Percentiles rank a stretch among this genome's conserved stretches.
phyloP scores from a whole-genome alignment of 2,888 invertebrate species.

The Catonia carolina region DNA sequence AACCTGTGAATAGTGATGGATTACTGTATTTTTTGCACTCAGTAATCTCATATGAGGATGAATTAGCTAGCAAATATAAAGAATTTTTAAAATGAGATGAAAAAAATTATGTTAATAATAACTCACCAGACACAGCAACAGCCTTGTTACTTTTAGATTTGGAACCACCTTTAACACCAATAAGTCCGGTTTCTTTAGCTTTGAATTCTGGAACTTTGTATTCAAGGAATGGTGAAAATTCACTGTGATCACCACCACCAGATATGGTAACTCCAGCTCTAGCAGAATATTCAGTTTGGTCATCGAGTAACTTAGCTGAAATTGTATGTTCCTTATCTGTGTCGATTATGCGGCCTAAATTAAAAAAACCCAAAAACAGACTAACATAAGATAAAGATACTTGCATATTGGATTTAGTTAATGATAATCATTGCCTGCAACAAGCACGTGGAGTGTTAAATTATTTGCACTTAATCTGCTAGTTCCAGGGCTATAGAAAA shows the following conservation, averaged over 20 bases:
- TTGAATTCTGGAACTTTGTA: constrained; percentile 54
- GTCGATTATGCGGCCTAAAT: constrained; percentile 46
- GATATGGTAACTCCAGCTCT: constrained; percentile 58
- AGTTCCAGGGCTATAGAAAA: no score
- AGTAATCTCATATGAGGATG: no score
- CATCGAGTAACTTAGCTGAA: constrained; percentile 51
- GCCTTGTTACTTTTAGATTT: constrained; percentile 37
- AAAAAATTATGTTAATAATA: no score
- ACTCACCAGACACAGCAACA: constrained; percentile 49
- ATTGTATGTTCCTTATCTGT: constrained; percentile 55
- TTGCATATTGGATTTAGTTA: neutral
- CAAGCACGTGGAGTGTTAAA: no score
- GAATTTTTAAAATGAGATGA: no score
- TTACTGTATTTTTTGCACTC: no score
- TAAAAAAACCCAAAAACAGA: constrained; percentile 6
- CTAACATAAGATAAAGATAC: neutral
- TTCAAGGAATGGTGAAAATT: constrained; percentile 63
- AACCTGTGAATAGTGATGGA: no score
- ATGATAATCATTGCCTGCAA: no score
- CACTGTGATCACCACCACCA: constrained; percentile 48
- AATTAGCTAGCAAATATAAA: no score
- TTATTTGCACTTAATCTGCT: no score
- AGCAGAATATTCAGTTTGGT: constrained; percentile 53
- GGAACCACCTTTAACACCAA: constrained; percentile 28
- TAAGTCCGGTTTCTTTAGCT: constrained; percentile 37